phyloP scores from a whole-genome alignment of 2,113 vertebrate genomes.

The Oceanodroma tethys region DNA sequence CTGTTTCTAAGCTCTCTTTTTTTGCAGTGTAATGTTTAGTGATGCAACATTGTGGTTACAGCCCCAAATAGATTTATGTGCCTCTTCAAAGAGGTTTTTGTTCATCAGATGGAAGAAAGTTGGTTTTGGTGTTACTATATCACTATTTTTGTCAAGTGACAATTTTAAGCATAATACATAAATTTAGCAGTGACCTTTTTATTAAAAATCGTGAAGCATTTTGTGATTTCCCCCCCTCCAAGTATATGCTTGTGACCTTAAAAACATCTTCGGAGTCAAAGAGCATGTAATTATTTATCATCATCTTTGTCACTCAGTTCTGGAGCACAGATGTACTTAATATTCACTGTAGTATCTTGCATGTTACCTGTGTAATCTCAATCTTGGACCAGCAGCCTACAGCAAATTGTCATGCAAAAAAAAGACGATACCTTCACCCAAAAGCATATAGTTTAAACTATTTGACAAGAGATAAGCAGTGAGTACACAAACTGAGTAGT shows the following conservation, averaged over 20 bases:
- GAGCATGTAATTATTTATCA: background rate
- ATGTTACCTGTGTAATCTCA: background rate
- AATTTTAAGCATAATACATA: background rate
- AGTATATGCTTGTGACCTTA: background rate
- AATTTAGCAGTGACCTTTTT: background rate
- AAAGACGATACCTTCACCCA: background rate
- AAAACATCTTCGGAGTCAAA: background rate
- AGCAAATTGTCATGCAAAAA: background rate
- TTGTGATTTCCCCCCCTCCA: background rate
- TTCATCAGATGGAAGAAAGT: background rate
- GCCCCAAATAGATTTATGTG: background rate
- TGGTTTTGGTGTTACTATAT: background rate
- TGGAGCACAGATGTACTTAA: background rate
- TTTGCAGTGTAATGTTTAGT: background rate
- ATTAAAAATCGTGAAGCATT: background rate
- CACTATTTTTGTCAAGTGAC: background rate
- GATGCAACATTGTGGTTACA: background rate
- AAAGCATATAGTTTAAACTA: background rate
- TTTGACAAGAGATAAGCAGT: background rate
- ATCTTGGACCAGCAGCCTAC: background rate
- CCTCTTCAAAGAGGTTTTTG: background rate
- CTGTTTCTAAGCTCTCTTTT: background rate
- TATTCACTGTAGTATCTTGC: background rate
- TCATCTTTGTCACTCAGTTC: background rate
- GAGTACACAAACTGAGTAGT: background rate